These are phyloP conservation scores for Pollicipes pollicipes DNA, from an alignment of 1,140 invertebrate species.

Conservation along the genomic window DNA sequence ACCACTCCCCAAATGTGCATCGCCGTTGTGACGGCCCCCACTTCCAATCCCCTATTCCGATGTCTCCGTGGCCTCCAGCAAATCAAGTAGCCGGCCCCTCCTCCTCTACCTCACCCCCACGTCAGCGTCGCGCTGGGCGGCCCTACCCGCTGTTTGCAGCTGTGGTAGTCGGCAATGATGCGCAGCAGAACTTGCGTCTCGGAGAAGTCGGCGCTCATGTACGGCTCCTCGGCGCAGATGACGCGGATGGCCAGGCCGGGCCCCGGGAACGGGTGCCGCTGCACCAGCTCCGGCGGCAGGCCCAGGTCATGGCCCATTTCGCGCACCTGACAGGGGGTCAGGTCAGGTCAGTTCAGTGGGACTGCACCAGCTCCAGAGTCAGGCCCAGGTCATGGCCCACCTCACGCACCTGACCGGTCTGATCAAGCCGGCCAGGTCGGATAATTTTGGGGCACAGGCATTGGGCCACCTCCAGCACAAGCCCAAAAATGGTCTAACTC, in stretches of 20 bases:
- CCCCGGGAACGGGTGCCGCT: conserved; percentile 93
- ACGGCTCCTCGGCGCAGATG: conserved; percentile 90
- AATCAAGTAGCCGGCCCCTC: too few relatives aligned
- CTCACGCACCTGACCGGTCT: conserved; percentile 49
- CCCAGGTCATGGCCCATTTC: conserved; percentile 66
- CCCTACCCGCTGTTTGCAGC: conserved; percentile 66
- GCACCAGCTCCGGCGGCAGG: conserved; percentile 63
- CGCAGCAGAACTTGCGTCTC: conserved; percentile 80
- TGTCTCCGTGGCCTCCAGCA: too few relatives aligned
- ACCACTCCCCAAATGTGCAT: too few relatives aligned
- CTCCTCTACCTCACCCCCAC: too few relatives aligned
- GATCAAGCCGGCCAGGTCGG: too few relatives aligned
- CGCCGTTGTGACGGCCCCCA: too few relatives aligned
- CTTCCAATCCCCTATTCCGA: too few relatives aligned
- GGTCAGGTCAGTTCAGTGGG: conserved; percentile 42
- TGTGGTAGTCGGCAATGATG: conserved; percentile 81
- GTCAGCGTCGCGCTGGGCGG: too few relatives aligned
- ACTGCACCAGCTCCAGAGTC: conserved; percentile 62
- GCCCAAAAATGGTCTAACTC: too few relatives aligned
- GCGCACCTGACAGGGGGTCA: too few relatives aligned
- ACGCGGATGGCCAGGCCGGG: conserved; percentile 45
- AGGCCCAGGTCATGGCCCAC: conserved; percentile 71
- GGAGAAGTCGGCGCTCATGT: conserved; percentile 81
- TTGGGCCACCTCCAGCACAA: too few relatives aligned
- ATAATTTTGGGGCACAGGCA: too few relatives aligned